Evolutionary conservation across 2,113 vertebrate genomes (phyloP), one percentile per base, ranked within the genome.

Genomic region (Hipposideros armiger): DNA sequence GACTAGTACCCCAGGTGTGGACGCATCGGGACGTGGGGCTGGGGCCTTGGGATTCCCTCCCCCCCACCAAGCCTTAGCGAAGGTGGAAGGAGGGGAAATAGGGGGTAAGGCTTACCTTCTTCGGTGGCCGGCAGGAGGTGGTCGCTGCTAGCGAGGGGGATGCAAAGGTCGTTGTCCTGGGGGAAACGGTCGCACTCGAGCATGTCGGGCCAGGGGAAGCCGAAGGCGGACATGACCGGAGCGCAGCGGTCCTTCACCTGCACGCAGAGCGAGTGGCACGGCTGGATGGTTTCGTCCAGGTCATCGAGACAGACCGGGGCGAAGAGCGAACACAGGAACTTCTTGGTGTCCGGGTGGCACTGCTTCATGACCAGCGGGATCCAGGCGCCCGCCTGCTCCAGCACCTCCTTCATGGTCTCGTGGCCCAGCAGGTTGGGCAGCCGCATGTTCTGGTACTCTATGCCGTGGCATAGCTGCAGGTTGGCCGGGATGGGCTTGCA

Each of bases 161-260:
- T 99, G 98, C 99, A 99, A 72, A 99, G 98, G 97, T 99, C 99
- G 89, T 99, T 99, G 98, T 99, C 99, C 64, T 98, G 98, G 30
- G 99, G 99, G 96, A 99, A 99, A 5, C 99, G 99, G 77, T 98
- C 98, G 95, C 99, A 99, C 95, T 99, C 99, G 91, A 99, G 98
- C 99, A 99, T 99, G 97, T 99, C 99, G 0, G 99, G 99, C 99
- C 99, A 99, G 17, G 99, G 99, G 95, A 99, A 99, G 94, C 99
- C 99, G 72, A 99, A 99, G 54, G 99, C 99, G 67, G 99, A 99
- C 99, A 99, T 99, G 32, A 99, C 99, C 0, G 99, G 99, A 30
- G 99, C 99, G 97, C 99, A 99, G 97, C 99, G 99, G 93, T 98
- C 98, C 96, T 99, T 99, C 96, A 99, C 99, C 97, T 99, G 99